Evolutionary conservation across 2,888 invertebrate species (phyloP).

Genomic region (Notodonta dromedarius): DNA sequence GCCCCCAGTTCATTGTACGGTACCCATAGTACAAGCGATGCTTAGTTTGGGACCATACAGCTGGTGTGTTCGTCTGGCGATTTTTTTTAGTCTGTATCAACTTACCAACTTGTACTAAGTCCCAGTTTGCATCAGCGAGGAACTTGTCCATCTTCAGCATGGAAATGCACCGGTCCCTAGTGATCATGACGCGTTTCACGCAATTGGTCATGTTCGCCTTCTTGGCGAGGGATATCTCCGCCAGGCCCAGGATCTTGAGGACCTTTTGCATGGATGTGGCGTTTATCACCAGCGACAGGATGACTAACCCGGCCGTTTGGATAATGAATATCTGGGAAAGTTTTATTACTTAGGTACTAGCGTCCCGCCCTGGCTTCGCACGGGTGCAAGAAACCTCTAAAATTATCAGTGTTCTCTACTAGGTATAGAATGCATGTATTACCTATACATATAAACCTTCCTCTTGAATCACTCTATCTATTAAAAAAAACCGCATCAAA

Average conservation of each 20-base stretch:
- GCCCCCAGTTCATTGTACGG: no score
- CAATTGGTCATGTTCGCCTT: constrained; percentile 84
- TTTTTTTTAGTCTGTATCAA: background rate
- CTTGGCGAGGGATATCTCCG: constrained; percentile 79
- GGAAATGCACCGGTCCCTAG: constrained; percentile 78
- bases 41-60: no score
- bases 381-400: no score
- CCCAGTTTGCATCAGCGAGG: constrained; percentile 86
- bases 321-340: constrained; percentile 74
- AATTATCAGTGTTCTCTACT: no score
- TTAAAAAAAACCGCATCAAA: no score
- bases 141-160: constrained; percentile 86
- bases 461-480: no score
- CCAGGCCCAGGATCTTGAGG: constrained; percentile 78
- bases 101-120: constrained; percentile 75
- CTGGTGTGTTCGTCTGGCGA: no score
- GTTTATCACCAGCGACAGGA: constrained; percentile 83
- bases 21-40: no score
- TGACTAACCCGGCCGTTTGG: constrained; percentile 83
- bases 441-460: no score
- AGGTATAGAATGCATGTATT: no score
- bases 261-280: constrained; percentile 82
- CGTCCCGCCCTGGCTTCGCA: no score
- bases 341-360: no score
- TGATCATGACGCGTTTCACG: constrained; percentile 75